Evolutionary conservation across 2,797 vertebrate genomes (phyloP).

Genomic region (Oryzias dopingdopingensis): DNA sequence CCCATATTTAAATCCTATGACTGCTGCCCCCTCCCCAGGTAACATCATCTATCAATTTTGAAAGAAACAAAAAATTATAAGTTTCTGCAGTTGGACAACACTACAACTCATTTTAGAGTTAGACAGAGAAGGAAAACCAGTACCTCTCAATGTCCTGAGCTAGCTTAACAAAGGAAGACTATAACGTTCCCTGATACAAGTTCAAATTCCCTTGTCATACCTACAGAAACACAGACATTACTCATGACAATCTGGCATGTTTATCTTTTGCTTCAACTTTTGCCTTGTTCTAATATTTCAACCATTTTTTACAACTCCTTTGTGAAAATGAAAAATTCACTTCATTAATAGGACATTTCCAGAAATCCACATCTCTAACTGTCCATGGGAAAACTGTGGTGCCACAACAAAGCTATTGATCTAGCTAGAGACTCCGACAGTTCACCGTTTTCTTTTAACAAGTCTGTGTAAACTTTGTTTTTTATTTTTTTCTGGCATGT

Average conservation of each 20-base stretch:
- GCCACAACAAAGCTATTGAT: slow-evolving; percentile 4
- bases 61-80: slow-evolving; percentile 28
- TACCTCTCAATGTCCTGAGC: slow-evolving; percentile 74
- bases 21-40: slow-evolving; percentile 42
- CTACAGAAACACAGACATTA: slow-evolving; percentile 56
- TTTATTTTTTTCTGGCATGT: slow-evolving; percentile 36
- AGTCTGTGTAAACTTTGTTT: slow-evolving; percentile 27
- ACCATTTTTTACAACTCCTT: neutral
- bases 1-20: slow-evolving; percentile 50
- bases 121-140: slow-evolving; percentile 48
- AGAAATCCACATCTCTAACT: slow-evolving; percentile 21
- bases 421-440: slow-evolving; percentile 1
- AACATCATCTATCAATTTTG: slow-evolving; percentile 28
- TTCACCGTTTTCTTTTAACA: slow-evolving; percentile 1
- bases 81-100: slow-evolving; percentile 53
- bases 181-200: slow-evolving; percentile 74
- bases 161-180: slow-evolving; percentile 77
- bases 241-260: slow-evolving; percentile 39
- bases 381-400: too few relatives aligned
- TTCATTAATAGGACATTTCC: neutral
- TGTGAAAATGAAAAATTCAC: slow-evolving; percentile 1
- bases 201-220: slow-evolving; percentile 71
- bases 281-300: slow-evolving; percentile 27
- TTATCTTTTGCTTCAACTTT: slow-evolving; percentile 22
- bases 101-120: slow-evolving; percentile 35